phyloP scores from a whole-genome alignment of 2,113 vertebrate species.

The Herpailurus yagouaroundi region DNA sequence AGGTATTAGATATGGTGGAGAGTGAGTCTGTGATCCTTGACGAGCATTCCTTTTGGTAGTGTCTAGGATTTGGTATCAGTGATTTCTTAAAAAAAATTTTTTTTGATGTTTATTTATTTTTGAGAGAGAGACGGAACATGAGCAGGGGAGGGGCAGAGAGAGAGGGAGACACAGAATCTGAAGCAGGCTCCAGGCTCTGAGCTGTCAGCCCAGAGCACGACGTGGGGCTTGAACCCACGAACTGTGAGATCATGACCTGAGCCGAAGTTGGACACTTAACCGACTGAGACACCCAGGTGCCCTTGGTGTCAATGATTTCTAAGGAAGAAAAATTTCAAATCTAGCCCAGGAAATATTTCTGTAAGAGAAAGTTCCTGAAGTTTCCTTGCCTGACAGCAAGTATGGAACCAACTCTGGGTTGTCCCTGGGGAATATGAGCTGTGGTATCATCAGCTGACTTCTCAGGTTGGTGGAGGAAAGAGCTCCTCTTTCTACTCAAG shows the following conservation, averaged over 20 bases:
- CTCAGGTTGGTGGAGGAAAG: not conserved
- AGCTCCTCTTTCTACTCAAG: not conserved
- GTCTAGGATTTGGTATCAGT: not conserved
- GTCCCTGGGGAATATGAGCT: not conserved
- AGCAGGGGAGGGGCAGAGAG: no score
- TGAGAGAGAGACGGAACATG: no score
- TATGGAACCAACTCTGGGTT: not conserved
- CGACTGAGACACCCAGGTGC: no score
- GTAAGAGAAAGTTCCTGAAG: not conserved
- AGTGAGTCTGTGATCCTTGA: not conserved
- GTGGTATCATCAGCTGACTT: not conserved
- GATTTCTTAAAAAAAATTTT: not conserved
- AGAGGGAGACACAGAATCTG: no score
- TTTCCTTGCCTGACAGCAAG: not conserved
- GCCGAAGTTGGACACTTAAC: no score
- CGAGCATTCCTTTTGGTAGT: not conserved
- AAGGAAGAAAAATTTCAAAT: not conserved
- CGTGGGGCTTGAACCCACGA: no score
- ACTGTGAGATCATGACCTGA: no score
- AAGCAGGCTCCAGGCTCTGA: no score
- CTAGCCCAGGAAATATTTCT: not conserved
- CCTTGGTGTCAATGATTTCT: not conserved
- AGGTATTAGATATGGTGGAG: not conserved
- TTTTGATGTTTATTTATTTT: no score
- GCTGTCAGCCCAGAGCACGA: no score